phyloP scores from a whole-genome alignment of 2,888 invertebrate genomes.

The Tuberolachnus salignus region DNA sequence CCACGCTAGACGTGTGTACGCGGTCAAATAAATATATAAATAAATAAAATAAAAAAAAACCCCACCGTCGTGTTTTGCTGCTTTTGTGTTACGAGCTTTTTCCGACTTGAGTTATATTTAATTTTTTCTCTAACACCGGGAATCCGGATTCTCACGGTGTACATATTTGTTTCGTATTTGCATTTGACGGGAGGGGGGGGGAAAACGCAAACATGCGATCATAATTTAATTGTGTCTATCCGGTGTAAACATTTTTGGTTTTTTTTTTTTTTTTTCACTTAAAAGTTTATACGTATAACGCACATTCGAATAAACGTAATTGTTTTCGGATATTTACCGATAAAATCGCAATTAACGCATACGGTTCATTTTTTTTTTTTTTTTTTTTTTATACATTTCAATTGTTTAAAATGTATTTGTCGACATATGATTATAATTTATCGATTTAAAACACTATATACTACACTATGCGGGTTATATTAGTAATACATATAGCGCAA shows the following conservation, averaged over 20 bases:
- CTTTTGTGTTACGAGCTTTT: background rate
- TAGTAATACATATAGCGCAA: too few species aligned
- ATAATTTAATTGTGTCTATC: background rate
- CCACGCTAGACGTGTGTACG: background rate
- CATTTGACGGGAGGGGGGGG: background rate
- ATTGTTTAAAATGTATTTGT: background rate
- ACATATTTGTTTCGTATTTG: background rate
- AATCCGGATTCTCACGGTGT: background rate
- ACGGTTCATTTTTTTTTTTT: too few species aligned
- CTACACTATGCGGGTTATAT: too few species aligned
- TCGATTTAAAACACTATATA: too few species aligned
- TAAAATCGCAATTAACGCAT: background rate
- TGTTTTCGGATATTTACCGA: background rate
- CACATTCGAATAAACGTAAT: too few species aligned
- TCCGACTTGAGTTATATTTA: background rate
- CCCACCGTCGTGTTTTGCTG: background rate
- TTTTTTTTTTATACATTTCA: too few species aligned
- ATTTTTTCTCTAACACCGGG: background rate
- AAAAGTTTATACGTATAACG: background rate
- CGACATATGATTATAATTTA: too few species aligned
- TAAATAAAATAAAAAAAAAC: background rate
- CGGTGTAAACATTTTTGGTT: background rate
- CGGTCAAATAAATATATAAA: too few species aligned
- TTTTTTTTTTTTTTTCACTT: background rate
- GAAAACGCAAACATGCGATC: constrained; percentile 15